These are phyloP conservation scores for Parascotia fuliginaria DNA, from an alignment of 2,888 invertebrate genomes.

Conservation along the genomic window DNA sequence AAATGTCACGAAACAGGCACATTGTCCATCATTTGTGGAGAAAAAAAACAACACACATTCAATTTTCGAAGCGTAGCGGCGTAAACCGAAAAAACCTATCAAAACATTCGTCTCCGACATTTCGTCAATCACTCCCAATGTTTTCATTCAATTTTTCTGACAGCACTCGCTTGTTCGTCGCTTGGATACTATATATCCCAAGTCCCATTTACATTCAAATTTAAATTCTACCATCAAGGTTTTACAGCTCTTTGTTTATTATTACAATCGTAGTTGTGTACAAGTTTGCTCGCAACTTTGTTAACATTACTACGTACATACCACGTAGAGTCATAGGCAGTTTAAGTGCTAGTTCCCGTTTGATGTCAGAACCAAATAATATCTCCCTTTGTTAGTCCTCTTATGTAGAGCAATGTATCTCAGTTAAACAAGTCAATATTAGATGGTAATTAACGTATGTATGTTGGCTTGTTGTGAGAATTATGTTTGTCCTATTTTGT, in stretches of 20 bases:
- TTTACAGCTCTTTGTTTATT: constrained; percentile 3
- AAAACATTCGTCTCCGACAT: constrained; percentile 50
- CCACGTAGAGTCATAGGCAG: constrained; percentile 10
- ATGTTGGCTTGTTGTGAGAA: not conserved
- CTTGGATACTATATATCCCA: constrained; percentile 1
- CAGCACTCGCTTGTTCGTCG: constrained; percentile 28
- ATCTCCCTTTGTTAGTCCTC: constrained; percentile 29
- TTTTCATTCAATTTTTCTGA: constrained; percentile 57
- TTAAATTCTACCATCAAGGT: constrained; percentile 2
- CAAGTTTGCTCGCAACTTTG: constrained; percentile 1
- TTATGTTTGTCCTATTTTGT: not conserved
- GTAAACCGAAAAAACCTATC: constrained; percentile 38
- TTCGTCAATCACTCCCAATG: constrained; percentile 54
- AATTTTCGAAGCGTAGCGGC: constrained; percentile 32
- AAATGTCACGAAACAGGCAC: constrained; percentile 26
- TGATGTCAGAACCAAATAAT: constrained; percentile 31
- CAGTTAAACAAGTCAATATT: constrained; percentile 33
- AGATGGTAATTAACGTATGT: constrained; percentile 9
- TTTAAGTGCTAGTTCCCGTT: constrained; percentile 25
- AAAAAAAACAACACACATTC: constrained; percentile 37
- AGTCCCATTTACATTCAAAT: constrained; percentile 7
- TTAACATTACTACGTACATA: not conserved
- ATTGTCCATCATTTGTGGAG: constrained; percentile 27
- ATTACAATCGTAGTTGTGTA: not conserved
- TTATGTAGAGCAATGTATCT: constrained; percentile 22